These are phyloP conservation scores for Watsonalla binaria DNA, from an alignment of 2,888 invertebrate species.

Conservation along the genomic window DNA sequence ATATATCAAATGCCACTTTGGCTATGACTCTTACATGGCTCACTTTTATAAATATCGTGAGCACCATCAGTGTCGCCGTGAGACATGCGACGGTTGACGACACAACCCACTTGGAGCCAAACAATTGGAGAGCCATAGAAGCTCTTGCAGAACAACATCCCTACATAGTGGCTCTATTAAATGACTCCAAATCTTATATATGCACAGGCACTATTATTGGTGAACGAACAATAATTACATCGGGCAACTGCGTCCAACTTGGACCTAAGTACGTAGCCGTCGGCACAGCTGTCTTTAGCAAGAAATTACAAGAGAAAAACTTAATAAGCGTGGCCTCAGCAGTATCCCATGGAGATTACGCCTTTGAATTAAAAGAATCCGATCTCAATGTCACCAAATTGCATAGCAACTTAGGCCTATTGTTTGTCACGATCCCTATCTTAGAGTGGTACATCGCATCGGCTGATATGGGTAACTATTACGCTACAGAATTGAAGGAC, in stretches of 20 bases:
- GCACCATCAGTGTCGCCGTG: conserved; percentile 9
- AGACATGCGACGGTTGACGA: conserved; percentile 3
- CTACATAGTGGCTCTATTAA: conserved; percentile 48
- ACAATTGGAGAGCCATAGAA: conserved; percentile 42
- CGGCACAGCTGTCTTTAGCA: conserved; percentile 37
- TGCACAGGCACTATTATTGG: conserved; percentile 53
- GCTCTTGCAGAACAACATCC: conserved; percentile 49
- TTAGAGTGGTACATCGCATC: conserved; percentile 32
- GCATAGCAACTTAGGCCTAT: conserved; percentile 54
- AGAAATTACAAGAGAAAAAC: conserved; percentile 21
- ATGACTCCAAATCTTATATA: conserved; percentile 29
- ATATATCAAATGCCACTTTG: conserved; percentile 20
- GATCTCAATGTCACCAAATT: conserved; percentile 36
- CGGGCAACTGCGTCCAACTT: conserved; percentile 42
- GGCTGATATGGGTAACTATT: conserved; percentile 39
- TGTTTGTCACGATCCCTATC: conserved; percentile 32
- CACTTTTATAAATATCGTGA: conserved; percentile 17
- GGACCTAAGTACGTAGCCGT: conserved; percentile 38
- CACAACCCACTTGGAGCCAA: conserved; percentile 6
- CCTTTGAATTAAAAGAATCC: conserved; percentile 25
- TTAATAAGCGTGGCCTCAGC: conserved; percentile 35
- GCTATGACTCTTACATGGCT: conserved; percentile 37
- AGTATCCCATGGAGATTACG: conserved; percentile 40
- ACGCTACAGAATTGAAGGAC: conserved; percentile 39
- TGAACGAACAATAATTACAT: conserved; percentile 44